Conservation (phyloP, 1,140 invertebrate species). For the Bombus polaris region DNA sequence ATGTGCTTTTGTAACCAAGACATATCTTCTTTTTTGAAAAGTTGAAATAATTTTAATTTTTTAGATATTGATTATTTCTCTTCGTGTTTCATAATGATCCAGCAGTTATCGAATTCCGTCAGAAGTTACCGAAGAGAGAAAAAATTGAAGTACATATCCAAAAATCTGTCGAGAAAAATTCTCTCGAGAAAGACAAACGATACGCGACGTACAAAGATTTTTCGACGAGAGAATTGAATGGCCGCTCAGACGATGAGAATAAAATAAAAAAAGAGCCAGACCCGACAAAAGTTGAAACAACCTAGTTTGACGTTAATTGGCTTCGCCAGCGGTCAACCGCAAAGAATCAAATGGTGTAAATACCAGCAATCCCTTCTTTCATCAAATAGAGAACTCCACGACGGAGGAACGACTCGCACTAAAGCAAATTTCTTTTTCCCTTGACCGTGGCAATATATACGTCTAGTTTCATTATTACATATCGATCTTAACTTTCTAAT, state of each 20-base stretch:
- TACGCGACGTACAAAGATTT: not conserved
- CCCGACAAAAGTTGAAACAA: slow-evolving; percentile 5
- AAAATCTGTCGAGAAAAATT: not conserved
- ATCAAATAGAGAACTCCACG: not conserved
- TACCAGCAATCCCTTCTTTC: slow-evolving; percentile 7
- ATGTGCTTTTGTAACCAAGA: not conserved
- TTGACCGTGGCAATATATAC: not conserved
- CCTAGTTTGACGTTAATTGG: slow-evolving; percentile 33
- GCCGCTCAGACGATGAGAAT: not conserved
- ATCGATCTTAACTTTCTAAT: not conserved
- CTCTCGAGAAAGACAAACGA: too few species aligned
- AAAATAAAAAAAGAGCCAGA: slow-evolving; percentile 8
- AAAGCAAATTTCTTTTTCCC: not conserved
- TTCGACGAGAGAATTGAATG: not conserved
- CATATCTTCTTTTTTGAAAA: not conserved
- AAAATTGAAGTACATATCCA: not conserved
- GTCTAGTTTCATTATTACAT: slow-evolving; percentile 9
- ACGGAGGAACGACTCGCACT: not conserved
- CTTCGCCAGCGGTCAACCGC: slow-evolving; percentile 24
- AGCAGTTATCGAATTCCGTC: not conserved
- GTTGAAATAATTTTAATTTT: not conserved
- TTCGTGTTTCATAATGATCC: not conserved
- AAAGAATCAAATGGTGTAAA: slow-evolving; percentile 34
- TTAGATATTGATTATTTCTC: not conserved
- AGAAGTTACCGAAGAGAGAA: not conserved